Evolutionary conservation across 2,113 vertebrate genomes (phyloP).

Genomic region (Cranoglanis bouderius): DNA sequence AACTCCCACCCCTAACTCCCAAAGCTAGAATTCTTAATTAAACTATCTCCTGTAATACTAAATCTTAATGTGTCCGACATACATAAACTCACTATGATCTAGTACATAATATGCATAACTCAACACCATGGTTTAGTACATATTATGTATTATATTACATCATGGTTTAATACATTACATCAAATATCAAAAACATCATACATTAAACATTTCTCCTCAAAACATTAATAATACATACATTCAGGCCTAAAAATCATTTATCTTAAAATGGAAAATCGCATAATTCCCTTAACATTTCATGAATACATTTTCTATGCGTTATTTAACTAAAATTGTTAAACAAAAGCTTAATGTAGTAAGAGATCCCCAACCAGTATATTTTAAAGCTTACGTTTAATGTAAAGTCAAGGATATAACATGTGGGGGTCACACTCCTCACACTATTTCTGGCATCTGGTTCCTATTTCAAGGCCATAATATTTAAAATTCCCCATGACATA

Average conservation of each 20-base stretch:
- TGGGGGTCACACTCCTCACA: conserved; percentile 31
- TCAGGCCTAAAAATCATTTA: no score
- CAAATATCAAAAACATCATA: no score
- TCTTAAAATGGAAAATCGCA: no score
- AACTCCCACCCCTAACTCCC: conserved; percentile 51
- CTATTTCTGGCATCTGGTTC: conserved; percentile 60
- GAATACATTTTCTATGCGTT: no score
- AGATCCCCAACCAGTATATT: no score
- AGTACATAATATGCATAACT: conserved; percentile 17
- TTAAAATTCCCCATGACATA: not conserved
- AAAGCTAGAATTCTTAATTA: conserved; percentile 48
- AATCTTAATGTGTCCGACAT: not conserved
- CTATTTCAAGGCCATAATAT: conserved; percentile 46
- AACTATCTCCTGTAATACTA: conserved; percentile 42
- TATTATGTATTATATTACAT: conserved; percentile 1
- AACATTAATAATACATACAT: conserved; percentile 6
- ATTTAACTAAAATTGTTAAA: no score
- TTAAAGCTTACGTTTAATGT: no score
- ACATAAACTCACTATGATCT: not conserved
- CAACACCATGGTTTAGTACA: not conserved
- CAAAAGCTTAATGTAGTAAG: no score
- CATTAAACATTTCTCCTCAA: not conserved
- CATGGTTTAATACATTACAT: no score
- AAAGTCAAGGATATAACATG: conserved; percentile 44
- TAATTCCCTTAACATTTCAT: no score